Conservation (phyloP, 1,140 invertebrate species). For the Papilio helenus region DNA sequence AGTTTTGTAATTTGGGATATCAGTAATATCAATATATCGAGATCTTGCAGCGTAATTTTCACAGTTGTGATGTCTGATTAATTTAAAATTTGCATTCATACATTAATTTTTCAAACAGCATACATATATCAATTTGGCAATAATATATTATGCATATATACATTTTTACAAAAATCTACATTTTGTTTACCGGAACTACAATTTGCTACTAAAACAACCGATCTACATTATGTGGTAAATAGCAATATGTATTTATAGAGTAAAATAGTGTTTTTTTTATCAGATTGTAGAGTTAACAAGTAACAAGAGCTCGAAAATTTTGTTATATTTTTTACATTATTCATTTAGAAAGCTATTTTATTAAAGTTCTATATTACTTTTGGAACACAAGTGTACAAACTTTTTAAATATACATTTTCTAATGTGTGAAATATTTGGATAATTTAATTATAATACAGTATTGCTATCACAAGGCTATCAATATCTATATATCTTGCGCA, state of each 20-base stretch:
- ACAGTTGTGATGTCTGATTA: background rate
- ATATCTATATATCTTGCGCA: conserved; percentile 17
- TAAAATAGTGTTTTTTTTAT: conserved; percentile 10
- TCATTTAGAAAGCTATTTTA: conserved; percentile 24
- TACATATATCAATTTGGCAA: background rate
- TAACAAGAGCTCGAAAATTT: conserved; percentile 30
- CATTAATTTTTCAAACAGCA: background rate
- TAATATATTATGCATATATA: conserved; percentile 31
- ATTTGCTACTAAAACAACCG: background rate
- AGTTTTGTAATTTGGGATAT: background rate
- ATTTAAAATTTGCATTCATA: background rate
- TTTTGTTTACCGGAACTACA: background rate
- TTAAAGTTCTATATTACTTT: conserved; percentile 2
- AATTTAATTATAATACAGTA: conserved; percentile 23
- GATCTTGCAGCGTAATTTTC: background rate
- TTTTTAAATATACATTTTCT: conserved; percentile 17
- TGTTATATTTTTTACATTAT: conserved; percentile 16
- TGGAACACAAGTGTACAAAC: conserved; percentile 1
- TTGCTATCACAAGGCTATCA: conserved; percentile 1
- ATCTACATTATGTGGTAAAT: background rate
- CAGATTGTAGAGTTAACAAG: conserved; percentile 13
- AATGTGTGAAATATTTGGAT: conserved; percentile 19
- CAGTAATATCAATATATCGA: background rate
- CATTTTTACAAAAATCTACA: conserved; percentile 37
- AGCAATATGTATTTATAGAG: background rate